Base-by-base conservation (phyloP, 37 sponge, comb jelly and placozoan genomes). In the Cladorhizidae sp. region DNA sequence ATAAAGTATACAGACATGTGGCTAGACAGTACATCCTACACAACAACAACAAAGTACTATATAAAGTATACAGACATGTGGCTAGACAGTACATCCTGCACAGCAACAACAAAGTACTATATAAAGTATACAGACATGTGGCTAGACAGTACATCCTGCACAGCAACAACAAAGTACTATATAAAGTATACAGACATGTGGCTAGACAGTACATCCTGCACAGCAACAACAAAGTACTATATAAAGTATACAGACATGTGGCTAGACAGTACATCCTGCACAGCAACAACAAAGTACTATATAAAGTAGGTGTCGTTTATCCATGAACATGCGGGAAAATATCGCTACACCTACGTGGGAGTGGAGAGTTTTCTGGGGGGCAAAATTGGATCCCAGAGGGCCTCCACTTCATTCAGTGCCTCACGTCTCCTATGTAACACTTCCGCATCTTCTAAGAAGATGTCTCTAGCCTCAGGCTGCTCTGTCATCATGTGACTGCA, bases 401-500 rank as follows among this genome's bases (percentile, higher is more conserved):
- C 52, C 0, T 26, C 40, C 55, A 87, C 88, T 18, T 57, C 23
- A 40, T 42, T 37, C 50, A 87, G 50, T 7, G 45, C 49, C 32
- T 36, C 21, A 17, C 76, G 63, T 32, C 71, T 75, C 57, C 33
- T 70, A 31, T 28, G 45, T 57, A 87, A 32, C n/a, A 69, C 72
- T 12, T 25, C 33, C 7, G 77, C 88, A 17, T 87, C 88, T 22
- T 71, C 40, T 38, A 87, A 28, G 33, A 70, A 81, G 71, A 59
- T 11, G 8, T 69, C 58, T 8, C 26, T 22, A 33, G 29, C 83
- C 8, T 74, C 72, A 21, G 79, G 79, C 23, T 70, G 39, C 35
- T 78, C 78, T 42, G 40, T 85, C 85, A 77, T 78, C 33, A 85
- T 58, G 43, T 85, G 62, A 21, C 85, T 85, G 49, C 9, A 9